Evolutionary conservation across 2,888 invertebrate genomes (phyloP).

Genomic region (Drosophila putrida): DNA sequence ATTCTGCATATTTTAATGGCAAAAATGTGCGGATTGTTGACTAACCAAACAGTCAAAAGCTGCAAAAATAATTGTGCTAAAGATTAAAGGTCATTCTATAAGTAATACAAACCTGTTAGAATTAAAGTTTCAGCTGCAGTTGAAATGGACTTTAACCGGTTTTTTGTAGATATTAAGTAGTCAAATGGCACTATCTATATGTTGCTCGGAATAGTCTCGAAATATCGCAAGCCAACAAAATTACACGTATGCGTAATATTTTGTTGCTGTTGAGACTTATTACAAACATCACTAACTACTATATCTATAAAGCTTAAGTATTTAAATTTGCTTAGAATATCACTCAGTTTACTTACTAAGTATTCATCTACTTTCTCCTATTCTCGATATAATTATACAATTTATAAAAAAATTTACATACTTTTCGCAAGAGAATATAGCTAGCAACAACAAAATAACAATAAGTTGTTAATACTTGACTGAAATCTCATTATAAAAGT

Average conservation of each 20-base stretch:
- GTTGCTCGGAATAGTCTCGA: background rate
- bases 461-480: slow-evolving; percentile 1
- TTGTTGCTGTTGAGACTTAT: background rate
- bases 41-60: slow-evolving; percentile 24
- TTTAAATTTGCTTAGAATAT: too few species aligned
- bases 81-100: slow-evolving; percentile 27
- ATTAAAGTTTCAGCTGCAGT: slow-evolving; percentile 14
- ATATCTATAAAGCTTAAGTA: background rate
- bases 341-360: too few species aligned
- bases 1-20: slow-evolving; percentile 56
- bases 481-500: slow-evolving; percentile 18
- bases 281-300: background rate
- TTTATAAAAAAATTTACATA: too few species aligned
- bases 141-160: slow-evolving; percentile 23
- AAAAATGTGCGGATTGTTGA: slow-evolving; percentile 42
- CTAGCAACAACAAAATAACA: background rate
- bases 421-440: background rate
- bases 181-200: background rate
- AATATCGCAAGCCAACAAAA: background rate
- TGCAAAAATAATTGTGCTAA: slow-evolving; percentile 3
- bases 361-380: background rate
- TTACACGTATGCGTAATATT: background rate
- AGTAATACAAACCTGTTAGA: slow-evolving; percentile 6
- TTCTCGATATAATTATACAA: background rate
- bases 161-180: background rate